Percentiles rank a stretch among this genome's conserved stretches.
phyloP scores from a whole-genome alignment of 2,113 vertebrate species.

The Danionella cerebrum region DNA sequence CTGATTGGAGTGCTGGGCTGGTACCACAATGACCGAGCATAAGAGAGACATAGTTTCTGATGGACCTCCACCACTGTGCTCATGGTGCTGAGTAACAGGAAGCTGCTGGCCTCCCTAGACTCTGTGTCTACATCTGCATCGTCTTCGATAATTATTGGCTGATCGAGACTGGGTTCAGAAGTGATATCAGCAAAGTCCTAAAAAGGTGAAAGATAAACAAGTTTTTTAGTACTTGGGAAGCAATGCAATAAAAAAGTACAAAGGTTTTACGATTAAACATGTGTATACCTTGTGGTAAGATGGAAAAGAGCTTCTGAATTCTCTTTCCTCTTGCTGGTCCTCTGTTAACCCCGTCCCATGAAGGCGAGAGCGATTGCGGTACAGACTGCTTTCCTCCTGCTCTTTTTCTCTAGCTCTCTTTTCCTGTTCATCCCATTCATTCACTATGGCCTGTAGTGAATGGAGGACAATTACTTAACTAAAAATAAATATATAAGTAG shows the following conservation, averaged over 20 bases:
- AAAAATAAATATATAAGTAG: no score
- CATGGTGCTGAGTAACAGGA: conserved; percentile 70
- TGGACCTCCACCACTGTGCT: conserved; percentile 75
- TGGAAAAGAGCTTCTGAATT: conserved; percentile 80
- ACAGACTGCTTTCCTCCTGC: conserved; percentile 73
- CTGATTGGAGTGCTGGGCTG: conserved; percentile 56
- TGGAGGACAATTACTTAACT: no score
- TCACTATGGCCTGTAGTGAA: conserved; percentile 70
- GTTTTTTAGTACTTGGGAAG: not conserved
- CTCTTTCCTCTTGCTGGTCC: conserved; percentile 82
- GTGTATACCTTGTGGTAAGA: conserved; percentile 80
- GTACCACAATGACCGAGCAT: conserved; percentile 83
- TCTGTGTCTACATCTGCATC: conserved; percentile 45
- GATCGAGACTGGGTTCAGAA: conserved; percentile 71
- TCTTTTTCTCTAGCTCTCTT: conserved; percentile 65
- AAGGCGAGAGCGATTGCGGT: conserved; percentile 67
- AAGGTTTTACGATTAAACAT: no score
- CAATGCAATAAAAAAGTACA: not conserved
- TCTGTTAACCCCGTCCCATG: conserved; percentile 70
- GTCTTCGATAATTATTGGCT: conserved; percentile 56
- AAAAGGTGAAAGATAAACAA: not conserved
- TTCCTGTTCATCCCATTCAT: conserved; percentile 92
- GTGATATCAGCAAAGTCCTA: conserved; percentile 91
- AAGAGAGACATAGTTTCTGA: conserved; percentile 74
- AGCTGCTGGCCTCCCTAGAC: conserved; percentile 34